These are phyloP conservation scores for Oxytorus armatus DNA, from an alignment of 2,888 invertebrate species.

Conservation along the genomic window DNA sequence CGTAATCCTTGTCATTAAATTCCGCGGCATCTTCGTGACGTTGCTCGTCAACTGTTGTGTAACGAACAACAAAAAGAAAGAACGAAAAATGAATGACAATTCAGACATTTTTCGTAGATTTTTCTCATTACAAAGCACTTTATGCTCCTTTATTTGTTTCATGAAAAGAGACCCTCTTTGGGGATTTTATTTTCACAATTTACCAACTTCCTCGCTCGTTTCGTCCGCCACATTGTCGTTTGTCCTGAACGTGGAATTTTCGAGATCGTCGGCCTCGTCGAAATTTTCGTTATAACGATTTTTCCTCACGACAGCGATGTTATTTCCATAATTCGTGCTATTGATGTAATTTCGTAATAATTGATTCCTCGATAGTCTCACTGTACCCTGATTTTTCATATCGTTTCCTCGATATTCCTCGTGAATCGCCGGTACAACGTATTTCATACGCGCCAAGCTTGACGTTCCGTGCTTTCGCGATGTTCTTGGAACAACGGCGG, in stretches of 20 bases:
- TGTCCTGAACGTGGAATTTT: slow-evolving; percentile 43
- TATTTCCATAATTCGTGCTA: slow-evolving; percentile 43
- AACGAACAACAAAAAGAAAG: background rate
- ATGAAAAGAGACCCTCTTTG: background rate
- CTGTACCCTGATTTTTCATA: slow-evolving; percentile 41
- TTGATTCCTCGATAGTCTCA: slow-evolving; percentile 55
- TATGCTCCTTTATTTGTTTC: background rate
- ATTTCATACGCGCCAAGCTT: slow-evolving; percentile 66
- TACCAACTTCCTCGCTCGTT: slow-evolving; percentile 63
- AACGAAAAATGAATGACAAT: slow-evolving; percentile 1
- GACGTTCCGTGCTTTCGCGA: slow-evolving; percentile 64
- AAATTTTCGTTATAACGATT: slow-evolving; percentile 67
- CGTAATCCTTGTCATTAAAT: slow-evolving; percentile 72
- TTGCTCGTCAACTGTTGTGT: slow-evolving; percentile 28
- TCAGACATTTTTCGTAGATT: background rate
- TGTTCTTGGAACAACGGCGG: slow-evolving; percentile 68
- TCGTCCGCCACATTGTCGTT: slow-evolving; percentile 63
- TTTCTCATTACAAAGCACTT: background rate
- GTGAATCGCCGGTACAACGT: slow-evolving; percentile 35
- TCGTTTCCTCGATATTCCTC: slow-evolving; percentile 28
- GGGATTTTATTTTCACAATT: slow-evolving; percentile 23
- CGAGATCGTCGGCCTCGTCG: slow-evolving; percentile 68
- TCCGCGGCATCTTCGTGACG: slow-evolving; percentile 50
- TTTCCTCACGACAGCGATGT: slow-evolving; percentile 67
- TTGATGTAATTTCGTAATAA: slow-evolving; percentile 26